phyloP scores from a whole-genome alignment of 2,113 vertebrate genomes.

The Chunga burmeisteri region DNA sequence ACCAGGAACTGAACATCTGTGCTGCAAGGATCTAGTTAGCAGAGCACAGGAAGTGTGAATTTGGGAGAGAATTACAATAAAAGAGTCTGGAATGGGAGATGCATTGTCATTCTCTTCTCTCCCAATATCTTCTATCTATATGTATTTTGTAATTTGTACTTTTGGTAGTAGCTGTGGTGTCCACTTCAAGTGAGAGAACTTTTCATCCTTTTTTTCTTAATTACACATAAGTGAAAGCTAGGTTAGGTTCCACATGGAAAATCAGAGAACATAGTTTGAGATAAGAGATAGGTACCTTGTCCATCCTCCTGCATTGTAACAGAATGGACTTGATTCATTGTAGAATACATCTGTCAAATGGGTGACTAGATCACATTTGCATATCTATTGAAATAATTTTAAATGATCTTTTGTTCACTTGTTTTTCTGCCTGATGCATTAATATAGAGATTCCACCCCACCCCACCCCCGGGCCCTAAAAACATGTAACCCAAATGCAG shows the following conservation, averaged over 20 bases:
- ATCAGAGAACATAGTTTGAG: neutral
- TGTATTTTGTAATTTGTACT: neutral
- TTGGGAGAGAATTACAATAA: neutral
- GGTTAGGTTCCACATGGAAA: neutral
- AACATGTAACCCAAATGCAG: neutral
- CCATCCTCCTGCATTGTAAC: neutral
- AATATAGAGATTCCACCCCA: neutral
- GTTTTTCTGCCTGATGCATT: neutral
- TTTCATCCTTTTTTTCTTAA: neutral
- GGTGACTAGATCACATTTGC: neutral
- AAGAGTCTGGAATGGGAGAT: neutral
- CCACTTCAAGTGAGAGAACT: neutral
- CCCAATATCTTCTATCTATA: neutral
- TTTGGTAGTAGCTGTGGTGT: neutral
- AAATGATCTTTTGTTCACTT: neutral
- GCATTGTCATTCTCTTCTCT: neutral
- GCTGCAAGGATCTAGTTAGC: neutral
- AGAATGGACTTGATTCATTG: neutral
- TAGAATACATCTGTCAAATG: neutral
- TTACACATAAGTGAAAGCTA: neutral
- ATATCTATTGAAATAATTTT: neutral
- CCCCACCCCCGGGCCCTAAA: accelerated
- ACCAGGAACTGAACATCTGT: accelerated
- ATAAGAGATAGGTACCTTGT: neutral
- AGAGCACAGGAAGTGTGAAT: neutral